These are phyloP conservation scores for Fistularia commersonii DNA, from an alignment of 2,797 vertebrate genomes.

Conservation along the genomic window DNA sequence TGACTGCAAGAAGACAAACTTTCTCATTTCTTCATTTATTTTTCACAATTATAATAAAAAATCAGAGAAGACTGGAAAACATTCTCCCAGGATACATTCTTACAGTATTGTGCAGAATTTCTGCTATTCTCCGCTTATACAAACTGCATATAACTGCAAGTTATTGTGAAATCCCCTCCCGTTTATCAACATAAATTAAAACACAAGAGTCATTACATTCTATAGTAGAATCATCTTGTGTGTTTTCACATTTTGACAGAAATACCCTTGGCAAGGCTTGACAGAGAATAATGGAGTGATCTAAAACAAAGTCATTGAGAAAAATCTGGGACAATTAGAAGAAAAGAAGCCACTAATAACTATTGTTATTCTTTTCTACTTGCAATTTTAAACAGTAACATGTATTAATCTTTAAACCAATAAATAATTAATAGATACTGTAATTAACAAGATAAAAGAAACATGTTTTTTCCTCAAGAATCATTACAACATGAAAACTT, in stretches of 20 bases:
- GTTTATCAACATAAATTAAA: constrained; percentile 29
- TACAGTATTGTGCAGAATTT: constrained; percentile 10
- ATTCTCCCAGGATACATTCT: constrained; percentile 39
- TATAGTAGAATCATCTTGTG: constrained; percentile 6
- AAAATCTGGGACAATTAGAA: neutral
- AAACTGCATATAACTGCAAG: constrained; percentile 17
- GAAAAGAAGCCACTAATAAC: neutral
- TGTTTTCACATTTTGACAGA: constrained; percentile 9
- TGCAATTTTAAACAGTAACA: too few species aligned
- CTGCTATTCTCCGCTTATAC: constrained; percentile 10
- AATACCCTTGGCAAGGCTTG: too few species aligned
- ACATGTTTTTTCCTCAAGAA: too few species aligned
- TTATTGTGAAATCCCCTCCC: constrained; percentile 20
- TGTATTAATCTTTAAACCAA: too few species aligned
- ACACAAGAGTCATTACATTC: constrained; percentile 23
- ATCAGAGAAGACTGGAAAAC: neutral
- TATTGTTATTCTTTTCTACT: neutral
- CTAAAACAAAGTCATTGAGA: too few species aligned
- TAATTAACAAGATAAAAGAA: too few species aligned
- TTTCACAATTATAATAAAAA: too few species aligned
- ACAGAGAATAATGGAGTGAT: too few species aligned
- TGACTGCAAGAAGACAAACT: too few species aligned
- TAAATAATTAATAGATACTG: too few species aligned
- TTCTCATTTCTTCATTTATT: too few species aligned
- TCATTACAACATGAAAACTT: too few species aligned